These are phyloP conservation scores for Corvus hawaiiensis DNA, from an alignment of 2,113 vertebrate genomes.

Conservation along the genomic window DNA sequence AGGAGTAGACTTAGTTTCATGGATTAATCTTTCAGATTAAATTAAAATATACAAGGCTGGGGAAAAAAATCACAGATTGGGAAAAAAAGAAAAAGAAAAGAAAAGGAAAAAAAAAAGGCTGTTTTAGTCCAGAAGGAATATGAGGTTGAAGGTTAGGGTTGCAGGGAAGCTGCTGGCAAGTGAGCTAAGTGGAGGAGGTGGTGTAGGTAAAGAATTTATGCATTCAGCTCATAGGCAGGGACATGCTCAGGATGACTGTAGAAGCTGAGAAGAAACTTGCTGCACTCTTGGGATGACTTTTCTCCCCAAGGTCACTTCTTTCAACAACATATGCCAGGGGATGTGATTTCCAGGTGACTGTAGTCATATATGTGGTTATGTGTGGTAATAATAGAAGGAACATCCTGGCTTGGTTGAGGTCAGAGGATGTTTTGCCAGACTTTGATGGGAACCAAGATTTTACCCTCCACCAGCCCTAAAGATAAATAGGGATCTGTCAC, in stretches of 20 bases:
- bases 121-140: neutral
- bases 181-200: neutral
- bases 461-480: neutral
- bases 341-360: neutral
- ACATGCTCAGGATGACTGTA: fast-evolving
- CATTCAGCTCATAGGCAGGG: neutral
- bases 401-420: neutral
- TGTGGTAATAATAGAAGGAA: neutral
- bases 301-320: neutral
- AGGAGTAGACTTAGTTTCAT: neutral
- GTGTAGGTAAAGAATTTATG: neutral
- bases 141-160: neutral
- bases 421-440: neutral
- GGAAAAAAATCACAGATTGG: neutral
- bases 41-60: neutral
- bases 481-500: neutral
- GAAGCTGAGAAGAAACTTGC: neutral
- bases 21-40: neutral
- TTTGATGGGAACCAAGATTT: neutral
- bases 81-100: neutral
- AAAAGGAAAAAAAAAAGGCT: neutral
- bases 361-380: neutral
- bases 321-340: neutral
- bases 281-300: neutral
- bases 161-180: neutral